phyloP scores from a whole-genome alignment of 1,140 invertebrate genomes.

The Lucilia sericata region DNA sequence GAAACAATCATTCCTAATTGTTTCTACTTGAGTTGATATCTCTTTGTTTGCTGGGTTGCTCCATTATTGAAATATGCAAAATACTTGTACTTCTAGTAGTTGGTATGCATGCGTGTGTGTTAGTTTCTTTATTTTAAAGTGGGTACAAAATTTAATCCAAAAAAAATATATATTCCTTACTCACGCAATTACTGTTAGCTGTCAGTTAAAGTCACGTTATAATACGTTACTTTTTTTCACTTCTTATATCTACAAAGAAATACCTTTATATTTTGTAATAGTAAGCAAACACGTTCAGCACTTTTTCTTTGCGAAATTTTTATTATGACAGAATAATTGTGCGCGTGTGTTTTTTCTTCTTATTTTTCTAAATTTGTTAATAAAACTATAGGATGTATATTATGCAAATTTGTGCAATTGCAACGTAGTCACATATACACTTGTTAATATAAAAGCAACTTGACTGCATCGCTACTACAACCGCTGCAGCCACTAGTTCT shows the following conservation, averaged over 20 bases:
- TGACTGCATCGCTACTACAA: background rate
- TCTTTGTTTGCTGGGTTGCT: too few species aligned
- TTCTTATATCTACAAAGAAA: too few species aligned
- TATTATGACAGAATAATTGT: too few species aligned
- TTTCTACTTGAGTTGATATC: too few species aligned
- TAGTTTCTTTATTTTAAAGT: conserved; percentile 10
- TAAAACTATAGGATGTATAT: background rate
- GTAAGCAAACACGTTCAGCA: too few species aligned
- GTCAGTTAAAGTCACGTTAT: conserved; percentile 41
- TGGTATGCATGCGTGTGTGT: background rate
- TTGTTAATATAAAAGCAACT: background rate
- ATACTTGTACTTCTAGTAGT: background rate
- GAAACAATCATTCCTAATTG: too few species aligned
- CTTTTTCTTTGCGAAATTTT: too few species aligned
- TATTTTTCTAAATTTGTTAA: background rate
- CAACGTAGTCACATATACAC: background rate
- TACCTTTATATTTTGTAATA: too few species aligned
- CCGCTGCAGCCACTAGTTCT: too few species aligned
- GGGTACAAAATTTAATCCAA: background rate
- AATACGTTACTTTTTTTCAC: too few species aligned
- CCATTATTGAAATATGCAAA: background rate
- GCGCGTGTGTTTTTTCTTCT: too few species aligned
- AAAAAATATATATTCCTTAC: background rate
- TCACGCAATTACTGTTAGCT: conserved; percentile 33
- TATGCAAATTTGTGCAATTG: background rate